Evolutionary conservation across 2,113 vertebrate species (phyloP).

Genomic region (Gobiocypris rarus): DNA sequence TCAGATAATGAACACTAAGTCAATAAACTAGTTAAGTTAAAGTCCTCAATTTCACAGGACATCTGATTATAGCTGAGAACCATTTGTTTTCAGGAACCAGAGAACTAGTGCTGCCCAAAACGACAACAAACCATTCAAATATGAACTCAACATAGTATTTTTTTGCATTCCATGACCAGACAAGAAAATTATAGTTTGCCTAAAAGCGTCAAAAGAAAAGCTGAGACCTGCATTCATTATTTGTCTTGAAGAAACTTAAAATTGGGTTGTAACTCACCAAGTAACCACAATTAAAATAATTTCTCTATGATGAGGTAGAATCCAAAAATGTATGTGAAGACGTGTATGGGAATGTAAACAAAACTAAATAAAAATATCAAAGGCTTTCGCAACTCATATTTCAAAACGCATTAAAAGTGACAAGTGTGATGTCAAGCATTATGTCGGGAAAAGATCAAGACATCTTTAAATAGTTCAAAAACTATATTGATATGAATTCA

Average conservation of each 20-base stretch:
- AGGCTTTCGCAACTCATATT: slow-evolving; percentile 3
- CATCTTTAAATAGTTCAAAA: background rate
- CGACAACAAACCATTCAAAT: background rate
- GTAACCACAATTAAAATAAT: background rate
- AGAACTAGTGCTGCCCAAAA: background rate
- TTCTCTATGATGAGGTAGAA: slow-evolving; percentile 39
- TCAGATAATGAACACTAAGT: background rate
- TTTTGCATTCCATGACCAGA: slow-evolving; percentile 6
- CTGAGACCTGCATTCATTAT: background rate
- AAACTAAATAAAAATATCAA: background rate
- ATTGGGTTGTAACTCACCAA: background rate
- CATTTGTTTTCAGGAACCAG: background rate
- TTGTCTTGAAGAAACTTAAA: background rate
- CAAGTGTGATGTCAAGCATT: slow-evolving; percentile 26
- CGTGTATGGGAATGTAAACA: slow-evolving; percentile 21
- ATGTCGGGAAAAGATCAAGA: background rate
- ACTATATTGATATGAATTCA: background rate
- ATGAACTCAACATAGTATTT: background rate
- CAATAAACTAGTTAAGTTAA: background rate
- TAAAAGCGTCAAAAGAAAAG: background rate
- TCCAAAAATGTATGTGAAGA: slow-evolving; percentile 35
- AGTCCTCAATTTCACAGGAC: background rate
- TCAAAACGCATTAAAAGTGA: slow-evolving; percentile 27
- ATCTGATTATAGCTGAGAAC: background rate
- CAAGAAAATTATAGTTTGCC: background rate